Base-by-base conservation (phyloP, 2,797 vertebrate species). In the Iguana delicatissima region DNA sequence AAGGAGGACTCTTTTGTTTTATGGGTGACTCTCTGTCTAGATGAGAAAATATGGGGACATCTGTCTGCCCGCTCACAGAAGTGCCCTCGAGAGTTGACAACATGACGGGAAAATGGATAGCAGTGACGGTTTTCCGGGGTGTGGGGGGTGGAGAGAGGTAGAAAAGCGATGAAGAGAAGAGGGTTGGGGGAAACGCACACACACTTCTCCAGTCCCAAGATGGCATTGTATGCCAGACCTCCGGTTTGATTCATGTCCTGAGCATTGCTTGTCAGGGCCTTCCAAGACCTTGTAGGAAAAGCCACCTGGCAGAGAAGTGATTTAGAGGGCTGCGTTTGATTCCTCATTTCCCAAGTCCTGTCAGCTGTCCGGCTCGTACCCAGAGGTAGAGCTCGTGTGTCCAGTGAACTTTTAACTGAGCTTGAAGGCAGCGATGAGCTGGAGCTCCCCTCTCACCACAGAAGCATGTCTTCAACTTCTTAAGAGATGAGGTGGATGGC, bases 211-310 rank as follows among this genome's bases (percentile, higher is more conserved):
- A 22, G 10, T 8, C 29, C 50, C 38, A 59, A 38, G 7, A 1
- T 3, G 5, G 55, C 74, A 42, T 87, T 79, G 50, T 67, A 5
- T 50, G 64, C 74, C 5, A 46, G 83, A 80, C 80, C 2, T 26
- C 89, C 64, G 76, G 86, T 26, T 91, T 93, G 92, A 93, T 93
- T 92, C 91, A 79, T 90, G 91, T 92, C 84, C 92, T 50, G 72
- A 85, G 72, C 62, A 3, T 12, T 1, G 6, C 13, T 1, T 18
- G 87, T 84, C 55, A 80, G 57, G 91, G 89, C 77, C 64, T 0
- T 80, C 74, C 20, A 77, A 73, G 80, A 0, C 81, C 50, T 85
- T 87, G 32, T 32, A n/a, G 62, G 52, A 83, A 62, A 87, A 91
- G 83, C 82, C 46, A 84, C 72, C 79, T 50, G 85, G 38, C 81